phyloP scores from a whole-genome alignment of 92 coral and sea anemone genomes.

The Epizoanthus stellaris region DNA sequence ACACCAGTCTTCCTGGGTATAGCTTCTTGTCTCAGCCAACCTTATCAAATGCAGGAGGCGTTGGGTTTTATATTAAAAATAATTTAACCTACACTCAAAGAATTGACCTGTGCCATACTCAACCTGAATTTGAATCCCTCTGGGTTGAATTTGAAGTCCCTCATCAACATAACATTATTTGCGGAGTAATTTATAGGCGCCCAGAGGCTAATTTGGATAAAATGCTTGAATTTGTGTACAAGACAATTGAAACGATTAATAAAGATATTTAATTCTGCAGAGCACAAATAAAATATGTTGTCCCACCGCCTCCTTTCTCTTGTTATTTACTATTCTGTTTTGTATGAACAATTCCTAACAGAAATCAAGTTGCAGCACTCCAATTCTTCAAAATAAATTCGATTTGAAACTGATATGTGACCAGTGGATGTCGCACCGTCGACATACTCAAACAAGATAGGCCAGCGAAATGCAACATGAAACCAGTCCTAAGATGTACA shows the following conservation, averaged over 20 bases:
- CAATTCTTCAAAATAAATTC: too few species aligned
- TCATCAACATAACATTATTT: slow-evolving; percentile 34
- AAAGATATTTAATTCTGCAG: neutral
- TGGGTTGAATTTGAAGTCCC: slow-evolving; percentile 56
- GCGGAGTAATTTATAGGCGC: slow-evolving; percentile 53
- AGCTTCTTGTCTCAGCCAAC: slow-evolving; percentile 51
- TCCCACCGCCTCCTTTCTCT: too few species aligned
- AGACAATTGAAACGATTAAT: slow-evolving; percentile 38
- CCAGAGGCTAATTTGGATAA: slow-evolving; percentile 40
- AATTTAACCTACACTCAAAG: slow-evolving; percentile 35
- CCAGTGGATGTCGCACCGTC: too few species aligned
- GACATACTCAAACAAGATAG: too few species aligned
- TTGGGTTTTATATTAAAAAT: slow-evolving; percentile 46
- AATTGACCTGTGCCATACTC: slow-evolving; percentile 38
- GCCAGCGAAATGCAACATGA: too few species aligned
- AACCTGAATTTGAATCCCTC: slow-evolving; percentile 48
- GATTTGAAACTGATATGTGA: too few species aligned
- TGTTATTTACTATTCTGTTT: too few species aligned
- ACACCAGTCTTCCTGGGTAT: slow-evolving; percentile 43
- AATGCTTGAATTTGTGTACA: slow-evolving; percentile 34
- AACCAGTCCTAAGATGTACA: too few species aligned
- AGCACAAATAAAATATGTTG: too few species aligned
- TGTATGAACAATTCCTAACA: too few species aligned
- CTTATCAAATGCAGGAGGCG: slow-evolving; percentile 52
- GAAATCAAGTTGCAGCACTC: too few species aligned